phyloP scores from a whole-genome alignment of 2,888 invertebrate genomes.

The Andrena marginata region DNA sequence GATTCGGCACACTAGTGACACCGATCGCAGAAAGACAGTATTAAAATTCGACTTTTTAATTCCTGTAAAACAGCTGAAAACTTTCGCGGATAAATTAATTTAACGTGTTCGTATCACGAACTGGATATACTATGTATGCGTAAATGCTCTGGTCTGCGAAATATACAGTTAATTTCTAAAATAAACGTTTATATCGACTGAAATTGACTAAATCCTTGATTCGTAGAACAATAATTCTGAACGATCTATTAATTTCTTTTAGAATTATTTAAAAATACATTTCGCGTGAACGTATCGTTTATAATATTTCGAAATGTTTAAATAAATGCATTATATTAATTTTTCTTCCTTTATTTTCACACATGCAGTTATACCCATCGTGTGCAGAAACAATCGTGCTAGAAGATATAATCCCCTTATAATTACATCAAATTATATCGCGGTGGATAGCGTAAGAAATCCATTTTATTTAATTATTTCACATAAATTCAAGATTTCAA shows the following conservation, averaged over 20 bases:
- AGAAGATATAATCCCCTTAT: background rate
- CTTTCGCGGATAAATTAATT: background rate
- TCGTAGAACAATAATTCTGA: background rate
- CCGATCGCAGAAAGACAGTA: constrained; percentile 21
- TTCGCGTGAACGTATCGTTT: too few species aligned
- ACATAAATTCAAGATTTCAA: constrained; percentile 10
- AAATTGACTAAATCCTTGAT: background rate
- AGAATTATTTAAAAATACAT: background rate
- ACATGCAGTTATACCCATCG: background rate
- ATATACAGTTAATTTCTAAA: background rate
- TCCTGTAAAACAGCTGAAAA: background rate
- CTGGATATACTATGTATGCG: background rate
- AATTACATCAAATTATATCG: background rate
- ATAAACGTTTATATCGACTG: background rate
- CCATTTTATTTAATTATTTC: constrained; percentile 4
- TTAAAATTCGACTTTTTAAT: constrained; percentile 44
- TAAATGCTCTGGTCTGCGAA: background rate
- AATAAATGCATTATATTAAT: background rate
- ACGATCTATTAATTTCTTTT: background rate
- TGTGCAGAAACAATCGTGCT: background rate
- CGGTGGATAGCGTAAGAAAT: background rate
- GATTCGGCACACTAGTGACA: constrained; percentile 46
- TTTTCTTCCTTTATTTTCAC: background rate
- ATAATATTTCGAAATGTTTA: background rate
- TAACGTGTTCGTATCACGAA: background rate